These are phyloP conservation scores for Chlorocebus sabaeus DNA, from an alignment of 2,113 vertebrate genomes.

Conservation along the genomic window DNA sequence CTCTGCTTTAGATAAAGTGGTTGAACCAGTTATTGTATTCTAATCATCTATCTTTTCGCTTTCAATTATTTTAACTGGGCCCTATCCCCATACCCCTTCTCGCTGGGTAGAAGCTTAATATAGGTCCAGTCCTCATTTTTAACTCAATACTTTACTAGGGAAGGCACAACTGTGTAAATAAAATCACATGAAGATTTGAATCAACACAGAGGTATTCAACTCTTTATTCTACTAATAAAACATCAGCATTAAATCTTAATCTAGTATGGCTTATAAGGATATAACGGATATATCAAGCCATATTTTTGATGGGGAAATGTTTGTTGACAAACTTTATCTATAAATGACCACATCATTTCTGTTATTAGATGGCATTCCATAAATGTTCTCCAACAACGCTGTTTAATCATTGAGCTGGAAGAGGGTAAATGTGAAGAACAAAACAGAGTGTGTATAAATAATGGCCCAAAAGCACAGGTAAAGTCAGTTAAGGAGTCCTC, in stretches of 20 bases:
- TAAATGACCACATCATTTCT: neutral
- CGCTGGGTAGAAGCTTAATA: neutral
- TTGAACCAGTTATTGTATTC: neutral
- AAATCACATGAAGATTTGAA: constrained; percentile 25
- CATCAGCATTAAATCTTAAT: neutral
- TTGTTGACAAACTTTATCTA: neutral
- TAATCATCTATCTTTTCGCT: constrained; percentile 11
- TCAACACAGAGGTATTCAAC: neutral
- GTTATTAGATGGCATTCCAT: neutral
- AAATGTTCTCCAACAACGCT: neutral
- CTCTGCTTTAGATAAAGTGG: neutral
- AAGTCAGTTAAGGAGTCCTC: neutral
- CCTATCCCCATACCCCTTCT: neutral
- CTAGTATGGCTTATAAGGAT: neutral
- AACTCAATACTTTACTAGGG: neutral
- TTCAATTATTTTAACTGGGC: constrained; percentile 25
- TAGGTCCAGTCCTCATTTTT: neutral
- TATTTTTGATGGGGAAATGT: constrained; percentile 2
- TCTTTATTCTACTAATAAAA: neutral
- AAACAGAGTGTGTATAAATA: neutral
- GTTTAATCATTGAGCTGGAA: neutral
- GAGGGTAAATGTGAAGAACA: neutral
- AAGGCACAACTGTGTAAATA: neutral
- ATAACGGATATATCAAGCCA: neutral
- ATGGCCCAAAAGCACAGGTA: neutral